Evolutionary conservation across 2,888 invertebrate genomes (phyloP), one percentile per base, ranked within the genome.

Genomic region (Tetanocera ferruginea): DNA sequence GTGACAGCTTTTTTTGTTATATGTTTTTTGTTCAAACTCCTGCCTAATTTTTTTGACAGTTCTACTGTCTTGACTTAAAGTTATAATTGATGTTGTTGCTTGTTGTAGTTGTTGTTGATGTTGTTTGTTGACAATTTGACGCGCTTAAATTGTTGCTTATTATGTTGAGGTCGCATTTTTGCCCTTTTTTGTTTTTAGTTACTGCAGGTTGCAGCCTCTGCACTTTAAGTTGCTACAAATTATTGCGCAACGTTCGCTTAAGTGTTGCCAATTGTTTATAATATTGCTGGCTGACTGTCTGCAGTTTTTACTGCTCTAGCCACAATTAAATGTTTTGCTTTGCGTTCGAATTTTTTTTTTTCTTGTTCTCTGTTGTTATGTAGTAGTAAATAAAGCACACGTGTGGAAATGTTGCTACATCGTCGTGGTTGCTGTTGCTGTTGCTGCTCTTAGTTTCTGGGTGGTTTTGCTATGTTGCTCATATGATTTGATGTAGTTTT

Each of bases 331-430:
- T 71, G 34, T 60, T 23, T 70, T 34, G n/a, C 14, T 52, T 55
- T 23, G 19, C 14, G 25, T 55, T 43, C n/a, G 62, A 49, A 14
- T 43, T 62, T 49, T 31, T 75, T 62, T 43, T 17, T 64, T 66
- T 14, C 34, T 23, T 52, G 2, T 17, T 25, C 51, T 9, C 25
- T 69, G 51, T 23, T 25, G 51, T 51, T 69, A 37, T n/a, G n/a
- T 55, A 28, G n/a, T 43, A 19, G 52, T 72, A 52, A 74, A 74
- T 52, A 74, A 64, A 74, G 64, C 74, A 66, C 64, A 74, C 64
- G 64, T 74, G 74, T 74, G 49, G 74, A 74, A 66, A 51, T 62
- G n/a, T 64, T 64, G 51, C 52, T 28, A 19, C 34, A 49, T 34
- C 74, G 23, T 64, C 49, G 51, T 64, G 31, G 34, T 19, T 57